These are phyloP conservation scores for Cydia strobilella DNA, from an alignment of 1,140 invertebrate species.

Conservation along the genomic window DNA sequence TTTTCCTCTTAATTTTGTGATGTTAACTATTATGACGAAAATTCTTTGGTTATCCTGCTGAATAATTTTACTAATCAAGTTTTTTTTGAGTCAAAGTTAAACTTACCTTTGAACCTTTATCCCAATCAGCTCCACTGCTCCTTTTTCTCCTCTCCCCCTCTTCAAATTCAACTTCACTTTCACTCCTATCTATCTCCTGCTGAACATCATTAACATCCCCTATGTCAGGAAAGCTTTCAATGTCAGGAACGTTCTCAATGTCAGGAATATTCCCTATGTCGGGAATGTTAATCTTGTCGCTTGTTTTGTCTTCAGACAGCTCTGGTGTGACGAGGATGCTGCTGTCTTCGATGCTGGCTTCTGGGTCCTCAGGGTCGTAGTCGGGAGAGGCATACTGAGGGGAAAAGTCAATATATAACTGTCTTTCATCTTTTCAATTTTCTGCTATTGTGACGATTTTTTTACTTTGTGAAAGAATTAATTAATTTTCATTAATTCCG, in stretches of 20 bases:
- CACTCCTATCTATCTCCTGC: constrained; percentile 7
- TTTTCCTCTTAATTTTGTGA: no score
- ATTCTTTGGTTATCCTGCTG: no score
- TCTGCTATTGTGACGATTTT: no score
- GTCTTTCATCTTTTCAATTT: no score
- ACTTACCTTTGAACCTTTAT: constrained; percentile 42
- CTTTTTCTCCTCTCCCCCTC: constrained; percentile 39
- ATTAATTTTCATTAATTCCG: no score
- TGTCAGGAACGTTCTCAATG: neutral
- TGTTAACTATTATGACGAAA: no score
- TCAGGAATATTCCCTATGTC: constrained; percentile 1
- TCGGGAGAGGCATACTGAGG: constrained; percentile 17
- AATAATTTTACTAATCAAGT: no score
- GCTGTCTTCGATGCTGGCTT: constrained; percentile 42
- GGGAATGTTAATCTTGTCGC: neutral
- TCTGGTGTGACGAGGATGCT: constrained; percentile 38
- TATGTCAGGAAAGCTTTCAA: neutral
- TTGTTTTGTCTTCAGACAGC: neutral
- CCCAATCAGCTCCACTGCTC: constrained; percentile 42
- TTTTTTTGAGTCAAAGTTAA: neutral
- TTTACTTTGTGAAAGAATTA: no score
- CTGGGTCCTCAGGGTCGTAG: constrained; percentile 38
- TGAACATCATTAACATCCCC: neutral
- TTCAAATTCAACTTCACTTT: constrained; percentile 40
- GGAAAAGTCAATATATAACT: neutral